Conservation (phyloP, 2,888 invertebrate genomes). For the Pandemis cinnamomeana region DNA sequence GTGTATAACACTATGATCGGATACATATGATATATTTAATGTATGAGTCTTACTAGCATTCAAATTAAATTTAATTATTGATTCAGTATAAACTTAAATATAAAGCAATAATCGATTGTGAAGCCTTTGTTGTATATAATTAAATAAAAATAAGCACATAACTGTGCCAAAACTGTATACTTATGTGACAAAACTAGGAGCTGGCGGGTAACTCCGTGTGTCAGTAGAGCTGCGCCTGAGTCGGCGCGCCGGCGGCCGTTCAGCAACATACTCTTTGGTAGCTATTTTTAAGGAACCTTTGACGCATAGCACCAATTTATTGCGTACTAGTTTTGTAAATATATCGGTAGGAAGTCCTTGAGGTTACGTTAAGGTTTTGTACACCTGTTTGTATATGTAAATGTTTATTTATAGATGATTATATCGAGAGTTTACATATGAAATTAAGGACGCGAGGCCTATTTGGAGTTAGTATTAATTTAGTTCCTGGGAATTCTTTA, state of each 20-base stretch:
- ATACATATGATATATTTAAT: conserved; percentile 49
- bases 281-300: conserved; percentile 48
- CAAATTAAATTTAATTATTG: conserved; percentile 20
- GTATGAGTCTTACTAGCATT: conserved; percentile 22
- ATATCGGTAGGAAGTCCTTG: conserved; percentile 72
- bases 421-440: conserved; percentile 66
- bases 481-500: conserved; percentile 70
- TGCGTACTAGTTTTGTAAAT: conserved; percentile 59
- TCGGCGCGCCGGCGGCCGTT: conserved; percentile 10
- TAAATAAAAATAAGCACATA: conserved; percentile 66
- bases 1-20: conserved; percentile 66
- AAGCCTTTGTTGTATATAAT: conserved; percentile 73
- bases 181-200: conserved; percentile 52
- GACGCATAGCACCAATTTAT: conserved; percentile 62
- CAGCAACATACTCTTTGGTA: conserved; percentile 36
- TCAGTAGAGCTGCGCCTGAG: neutral
- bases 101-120: conserved; percentile 76
- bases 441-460: conserved; percentile 65
- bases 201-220: conserved; percentile 15
- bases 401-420: conserved; percentile 77
- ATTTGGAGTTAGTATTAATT: conserved; percentile 67
- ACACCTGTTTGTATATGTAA: conserved; percentile 81
- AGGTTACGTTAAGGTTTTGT: conserved; percentile 75
- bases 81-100: conserved; percentile 47
- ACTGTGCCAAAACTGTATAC: conserved; percentile 72